Percentiles rank a stretch among this genome's conserved stretches.
phyloP scores from a whole-genome alignment of 2,113 vertebrate genomes.

The Aviceda subcristata region DNA sequence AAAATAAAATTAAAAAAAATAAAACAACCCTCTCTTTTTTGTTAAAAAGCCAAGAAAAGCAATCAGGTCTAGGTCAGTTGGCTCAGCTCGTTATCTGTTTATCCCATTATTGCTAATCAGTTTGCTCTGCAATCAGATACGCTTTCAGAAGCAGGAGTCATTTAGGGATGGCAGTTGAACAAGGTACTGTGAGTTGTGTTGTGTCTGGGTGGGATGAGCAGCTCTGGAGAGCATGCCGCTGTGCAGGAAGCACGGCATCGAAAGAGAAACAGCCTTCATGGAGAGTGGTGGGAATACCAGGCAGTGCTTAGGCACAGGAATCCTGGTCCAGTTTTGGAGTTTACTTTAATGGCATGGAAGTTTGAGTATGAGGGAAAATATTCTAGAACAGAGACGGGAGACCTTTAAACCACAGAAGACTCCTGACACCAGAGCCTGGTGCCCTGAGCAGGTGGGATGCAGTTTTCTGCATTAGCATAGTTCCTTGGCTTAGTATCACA shows the following conservation, averaged over 20 bases:
- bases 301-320: background rate
- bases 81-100: background rate
- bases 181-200: background rate
- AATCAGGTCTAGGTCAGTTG: background rate
- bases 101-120: background rate
- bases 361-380: background rate
- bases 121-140: background rate
- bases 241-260: accelerated
- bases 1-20: background rate
- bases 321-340: background rate
- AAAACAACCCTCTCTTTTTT: background rate
- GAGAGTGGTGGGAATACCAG: background rate
- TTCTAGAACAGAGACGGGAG: background rate
- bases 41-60: background rate
- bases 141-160: background rate
- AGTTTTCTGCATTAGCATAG: background rate
- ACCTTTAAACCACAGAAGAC: background rate
- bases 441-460: background rate
- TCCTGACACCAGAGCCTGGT: background rate
- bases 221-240: background rate
- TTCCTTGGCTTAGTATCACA: background rate
- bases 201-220: background rate
- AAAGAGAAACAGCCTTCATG: accelerated
- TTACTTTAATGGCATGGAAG: background rate
- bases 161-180: background rate